phyloP scores from a whole-genome alignment of 2,797 vertebrate genomes.

The Semaprochilodus insignis region DNA sequence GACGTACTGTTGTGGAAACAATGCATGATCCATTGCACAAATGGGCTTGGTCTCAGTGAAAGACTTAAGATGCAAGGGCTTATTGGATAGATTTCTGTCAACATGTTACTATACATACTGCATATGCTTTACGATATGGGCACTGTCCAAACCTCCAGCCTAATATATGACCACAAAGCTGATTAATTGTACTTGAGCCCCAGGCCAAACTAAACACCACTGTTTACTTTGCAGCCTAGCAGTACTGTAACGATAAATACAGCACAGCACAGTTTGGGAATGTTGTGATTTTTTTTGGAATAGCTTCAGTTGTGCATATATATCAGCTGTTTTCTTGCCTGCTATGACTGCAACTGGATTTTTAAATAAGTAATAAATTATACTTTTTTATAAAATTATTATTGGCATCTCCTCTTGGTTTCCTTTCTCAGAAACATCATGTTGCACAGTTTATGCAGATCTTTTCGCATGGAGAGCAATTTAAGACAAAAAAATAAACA shows the following conservation, averaged over 20 bases:
- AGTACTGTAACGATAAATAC: background rate
- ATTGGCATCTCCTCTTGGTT: background rate
- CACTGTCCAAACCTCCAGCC: background rate
- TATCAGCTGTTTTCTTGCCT: background rate
- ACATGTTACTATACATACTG: constrained; percentile 16
- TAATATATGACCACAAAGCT: background rate
- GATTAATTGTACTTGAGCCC: background rate
- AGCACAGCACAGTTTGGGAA: background rate
- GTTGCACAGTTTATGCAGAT: background rate
- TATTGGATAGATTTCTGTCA: background rate
- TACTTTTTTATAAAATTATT: background rate
- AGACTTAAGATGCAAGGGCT: constrained; percentile 4
- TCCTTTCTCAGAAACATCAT: background rate
- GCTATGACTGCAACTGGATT: background rate
- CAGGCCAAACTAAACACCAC: background rate
- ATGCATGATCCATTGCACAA: constrained; percentile 10
- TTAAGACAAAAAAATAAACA: constrained; percentile 28
- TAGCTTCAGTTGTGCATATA: background rate
- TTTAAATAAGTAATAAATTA: background rate
- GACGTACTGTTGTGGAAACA: constrained; percentile 30
- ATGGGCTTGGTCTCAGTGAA: constrained; percentile 4
- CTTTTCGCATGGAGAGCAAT: background rate
- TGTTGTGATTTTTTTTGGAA: background rate
- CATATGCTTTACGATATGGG: background rate
- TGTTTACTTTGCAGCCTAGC: background rate